Conservation (phyloP, 2,113 vertebrate species). For the Triplophysa rosa region DNA sequence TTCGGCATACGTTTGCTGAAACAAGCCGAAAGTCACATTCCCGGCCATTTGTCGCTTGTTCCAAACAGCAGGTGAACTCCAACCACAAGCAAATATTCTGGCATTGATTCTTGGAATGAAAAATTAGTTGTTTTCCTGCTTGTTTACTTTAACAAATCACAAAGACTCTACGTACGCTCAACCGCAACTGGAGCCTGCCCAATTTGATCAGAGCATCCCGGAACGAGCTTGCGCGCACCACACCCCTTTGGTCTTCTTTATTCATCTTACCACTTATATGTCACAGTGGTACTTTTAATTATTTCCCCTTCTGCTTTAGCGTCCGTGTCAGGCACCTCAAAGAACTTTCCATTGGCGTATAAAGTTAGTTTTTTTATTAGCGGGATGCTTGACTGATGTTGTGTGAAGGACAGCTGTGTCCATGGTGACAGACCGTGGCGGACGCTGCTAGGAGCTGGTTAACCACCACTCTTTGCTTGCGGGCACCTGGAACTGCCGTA, state of each 20-base stretch:
- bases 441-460: slow-evolving; percentile 61
- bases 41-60: slow-evolving; percentile 1
- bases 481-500: slow-evolving; percentile 54
- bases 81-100: slow-evolving; percentile 25
- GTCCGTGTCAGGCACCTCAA: slow-evolving; percentile 69
- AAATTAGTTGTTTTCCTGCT: slow-evolving; percentile 44
- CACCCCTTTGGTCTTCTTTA: slow-evolving; percentile 48
- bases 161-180: neutral
- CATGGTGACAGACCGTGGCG: slow-evolving; percentile 64
- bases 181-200: slow-evolving; percentile 43
- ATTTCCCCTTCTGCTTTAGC: slow-evolving; percentile 62
- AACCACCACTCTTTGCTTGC: slow-evolving; percentile 57
- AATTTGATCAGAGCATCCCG: slow-evolving; percentile 35
- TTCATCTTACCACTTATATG: slow-evolving; percentile 58
- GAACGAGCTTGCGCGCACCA: slow-evolving; percentile 40
- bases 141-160: slow-evolving; percentile 43
- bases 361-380: slow-evolving; percentile 64
- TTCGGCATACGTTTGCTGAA: neutral
- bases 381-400: slow-evolving; percentile 64
- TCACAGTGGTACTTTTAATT: slow-evolving; percentile 65
- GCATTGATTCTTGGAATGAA: slow-evolving; percentile 16
- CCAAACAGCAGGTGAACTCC: slow-evolving; percentile 35
- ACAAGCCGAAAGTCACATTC: neutral
- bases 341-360: slow-evolving; percentile 72
- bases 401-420: slow-evolving; percentile 56